Base-by-base conservation (phyloP, 2,888 invertebrate genomes). In the Pristionchus mayeri region DNA sequence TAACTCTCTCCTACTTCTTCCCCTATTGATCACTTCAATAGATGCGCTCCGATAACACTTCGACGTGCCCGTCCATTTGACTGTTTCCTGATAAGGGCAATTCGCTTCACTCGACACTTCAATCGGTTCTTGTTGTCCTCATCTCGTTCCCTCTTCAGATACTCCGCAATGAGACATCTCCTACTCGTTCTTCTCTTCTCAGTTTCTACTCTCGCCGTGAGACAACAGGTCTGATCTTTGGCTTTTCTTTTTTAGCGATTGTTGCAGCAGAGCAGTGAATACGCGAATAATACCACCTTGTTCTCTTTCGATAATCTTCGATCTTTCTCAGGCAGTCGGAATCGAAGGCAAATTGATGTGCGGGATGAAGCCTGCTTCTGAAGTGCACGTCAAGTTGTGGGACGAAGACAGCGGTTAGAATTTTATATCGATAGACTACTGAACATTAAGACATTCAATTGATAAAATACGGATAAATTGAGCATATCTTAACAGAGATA, bases 301-400 rank as follows among this genome's bases (percentile, higher is more conserved):
- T n/a, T 57, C 6, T n/a, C 6, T 57, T 63, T 1, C 63, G 21
- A 0, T 48, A 27, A 54, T 79, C 24, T 54, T 34, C 54, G 54
- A 54, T 79, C 54, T 79, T 27, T 54, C 52, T 6, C 85, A 89
- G 85, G 85, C 90, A 13, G 88, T 88, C 16, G 90, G 87, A 21
- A 86, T 90, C 34, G 86, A 87, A 34, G 90, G 90, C 16, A 84
- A 85, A 37, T 84, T 90, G 48, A 86, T 90, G 85, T 90, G 90
- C 71, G 90, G 89, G 24, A 30, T 63, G 21, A 86, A 87, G n/a
- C 90, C 90, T 3, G 89, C 89, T 13, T 84, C 86, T 27, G 88
- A 88, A 82, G 89, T 89, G 52, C 87, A 88, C 34, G 88, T 90
- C 52, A 90, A 89, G 85, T 85, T 90, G 27, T 89, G 89, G 89